phyloP scores from a whole-genome alignment of 92 coral and sea anemone species.

The Muricea muricata region DNA sequence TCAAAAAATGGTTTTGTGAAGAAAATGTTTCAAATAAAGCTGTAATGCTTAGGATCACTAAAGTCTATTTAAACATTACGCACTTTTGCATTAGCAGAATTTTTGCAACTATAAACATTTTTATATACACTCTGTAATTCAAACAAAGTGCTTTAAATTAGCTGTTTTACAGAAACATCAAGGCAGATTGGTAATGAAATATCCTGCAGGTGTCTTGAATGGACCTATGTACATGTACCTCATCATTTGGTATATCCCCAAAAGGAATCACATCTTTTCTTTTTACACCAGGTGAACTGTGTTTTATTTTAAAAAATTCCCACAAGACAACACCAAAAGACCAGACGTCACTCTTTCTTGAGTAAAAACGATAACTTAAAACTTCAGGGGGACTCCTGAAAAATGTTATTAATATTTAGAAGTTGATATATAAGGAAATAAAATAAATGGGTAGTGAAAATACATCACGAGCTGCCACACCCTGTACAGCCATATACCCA shows the following conservation, averaged over 20 bases:
- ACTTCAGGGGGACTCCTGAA: neutral
- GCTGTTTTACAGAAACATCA: neutral
- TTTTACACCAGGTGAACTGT: neutral
- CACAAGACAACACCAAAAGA: conserved; percentile 5
- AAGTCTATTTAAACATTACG: too few species aligned
- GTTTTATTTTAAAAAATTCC: neutral
- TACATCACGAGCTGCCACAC: too few species aligned
- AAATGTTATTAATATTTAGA: neutral
- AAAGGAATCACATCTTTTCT: neutral
- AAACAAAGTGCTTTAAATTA: too few species aligned
- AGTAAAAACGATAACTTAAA: neutral
- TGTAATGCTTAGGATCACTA: too few species aligned
- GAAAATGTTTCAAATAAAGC: too few species aligned
- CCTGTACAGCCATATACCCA: too few species aligned
- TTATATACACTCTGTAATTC: too few species aligned
- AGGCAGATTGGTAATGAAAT: neutral
- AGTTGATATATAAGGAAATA: neutral
- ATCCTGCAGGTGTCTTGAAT: neutral
- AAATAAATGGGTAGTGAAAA: neutral
- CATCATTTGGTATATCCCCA: neutral
- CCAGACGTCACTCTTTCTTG: conserved; percentile 5
- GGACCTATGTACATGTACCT: neutral
- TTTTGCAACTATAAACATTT: too few species aligned
- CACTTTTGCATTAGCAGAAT: too few species aligned
- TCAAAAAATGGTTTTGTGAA: too few species aligned